These are phyloP conservation scores for Laupala kohalensis DNA, from an alignment of 1,140 invertebrate species.

Conservation along the genomic window DNA sequence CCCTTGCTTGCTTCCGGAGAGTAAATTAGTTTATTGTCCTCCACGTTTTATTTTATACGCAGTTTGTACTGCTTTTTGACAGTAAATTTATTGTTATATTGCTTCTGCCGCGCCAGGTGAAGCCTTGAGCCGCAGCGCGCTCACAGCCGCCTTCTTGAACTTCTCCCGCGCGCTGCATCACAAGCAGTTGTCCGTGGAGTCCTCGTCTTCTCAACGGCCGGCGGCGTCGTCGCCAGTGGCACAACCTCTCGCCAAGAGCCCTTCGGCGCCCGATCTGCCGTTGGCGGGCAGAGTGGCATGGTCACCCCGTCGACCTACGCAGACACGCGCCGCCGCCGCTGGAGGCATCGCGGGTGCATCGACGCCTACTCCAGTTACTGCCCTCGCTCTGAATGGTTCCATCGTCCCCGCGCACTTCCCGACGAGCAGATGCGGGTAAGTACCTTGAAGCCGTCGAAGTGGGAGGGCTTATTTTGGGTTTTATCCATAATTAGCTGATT, in stretches of 20 bases:
- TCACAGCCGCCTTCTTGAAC: conserved; percentile 54
- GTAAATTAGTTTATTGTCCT: too few species aligned
- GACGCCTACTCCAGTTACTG: neutral
- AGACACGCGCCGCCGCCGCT: too few species aligned
- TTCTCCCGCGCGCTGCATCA: conserved; percentile 49
- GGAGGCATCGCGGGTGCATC: too few species aligned
- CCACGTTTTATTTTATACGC: too few species aligned
- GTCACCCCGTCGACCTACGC: too few species aligned
- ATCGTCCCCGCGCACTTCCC: too few species aligned
- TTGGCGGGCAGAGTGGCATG: neutral
- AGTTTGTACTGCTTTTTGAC: too few species aligned
- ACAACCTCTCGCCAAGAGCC: conserved; percentile 28
- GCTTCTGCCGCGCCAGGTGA: too few species aligned
- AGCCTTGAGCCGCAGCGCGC: conserved; percentile 30
- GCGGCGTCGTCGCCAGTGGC: neutral
- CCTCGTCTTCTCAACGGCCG: neutral
- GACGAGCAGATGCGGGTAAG: neutral
- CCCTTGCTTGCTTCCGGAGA: too few species aligned
- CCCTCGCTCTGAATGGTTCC: neutral
- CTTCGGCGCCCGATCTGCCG: conserved; percentile 34
- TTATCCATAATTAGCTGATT: too few species aligned
- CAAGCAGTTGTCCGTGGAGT: conserved; percentile 3
- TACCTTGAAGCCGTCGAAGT: neutral
- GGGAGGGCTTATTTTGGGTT: too few species aligned
- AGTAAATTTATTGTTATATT: too few species aligned